Evolutionary conservation across 2,797 vertebrate genomes (phyloP).

Genomic region (Borostomias antarcticus): DNA sequence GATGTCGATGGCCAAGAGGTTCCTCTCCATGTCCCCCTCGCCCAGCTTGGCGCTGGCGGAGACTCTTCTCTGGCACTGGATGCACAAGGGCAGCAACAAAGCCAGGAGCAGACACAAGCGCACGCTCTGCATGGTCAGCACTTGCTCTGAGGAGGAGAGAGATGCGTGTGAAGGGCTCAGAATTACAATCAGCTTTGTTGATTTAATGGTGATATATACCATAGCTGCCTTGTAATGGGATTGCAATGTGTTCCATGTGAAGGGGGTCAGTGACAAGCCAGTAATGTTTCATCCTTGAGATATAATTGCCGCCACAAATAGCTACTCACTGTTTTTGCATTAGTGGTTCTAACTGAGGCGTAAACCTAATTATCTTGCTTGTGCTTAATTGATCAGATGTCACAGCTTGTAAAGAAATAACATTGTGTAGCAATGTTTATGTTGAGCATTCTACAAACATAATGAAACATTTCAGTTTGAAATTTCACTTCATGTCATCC

Average conservation of each 20-base stretch:
- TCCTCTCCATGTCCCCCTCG: conserved; percentile 56
- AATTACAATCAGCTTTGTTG: background rate
- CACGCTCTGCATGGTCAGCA: conserved; percentile 62
- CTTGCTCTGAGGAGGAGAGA: conserved; percentile 37
- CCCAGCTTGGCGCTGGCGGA: conserved; percentile 33
- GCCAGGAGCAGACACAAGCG: conserved; percentile 64
- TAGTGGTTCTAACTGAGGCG: conserved; percentile 1
- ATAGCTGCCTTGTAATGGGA: background rate
- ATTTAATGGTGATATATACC: too few relatives aligned
- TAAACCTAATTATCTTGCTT: background rate
- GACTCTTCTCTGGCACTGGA: conserved; percentile 55
- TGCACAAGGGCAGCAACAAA: conserved; percentile 66
- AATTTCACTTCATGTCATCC: background rate
- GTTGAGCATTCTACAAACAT: background rate
- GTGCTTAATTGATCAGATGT: background rate
- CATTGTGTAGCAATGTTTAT: background rate
- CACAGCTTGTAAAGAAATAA: background rate
- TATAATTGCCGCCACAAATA: conserved; percentile 5
- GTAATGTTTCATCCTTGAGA: background rate
- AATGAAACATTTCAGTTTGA: too few relatives aligned
- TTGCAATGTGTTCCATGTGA: background rate
- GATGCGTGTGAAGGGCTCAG: conserved; percentile 10
- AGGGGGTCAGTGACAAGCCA: too few relatives aligned
- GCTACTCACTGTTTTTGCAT: background rate
- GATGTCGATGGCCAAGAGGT: conserved; percentile 57